Base-by-base conservation (phyloP, 2,113 vertebrate genomes). In the Maylandia zebra region DNA sequence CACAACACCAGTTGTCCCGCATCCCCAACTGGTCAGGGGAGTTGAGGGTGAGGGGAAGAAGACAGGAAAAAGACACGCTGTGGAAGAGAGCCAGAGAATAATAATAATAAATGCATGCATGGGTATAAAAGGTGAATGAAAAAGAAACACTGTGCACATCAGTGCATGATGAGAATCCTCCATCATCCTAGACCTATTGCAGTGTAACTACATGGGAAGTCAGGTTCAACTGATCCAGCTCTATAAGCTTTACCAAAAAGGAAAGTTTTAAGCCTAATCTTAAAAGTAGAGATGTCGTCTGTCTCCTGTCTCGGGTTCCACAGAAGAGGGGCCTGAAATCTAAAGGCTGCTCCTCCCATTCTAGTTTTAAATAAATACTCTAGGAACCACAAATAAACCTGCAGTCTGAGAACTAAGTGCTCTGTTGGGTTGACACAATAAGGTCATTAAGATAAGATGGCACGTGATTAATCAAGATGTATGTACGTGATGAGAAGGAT, bases 211-310 rank as follows among this genome's bases (percentile, higher is more conserved):
- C 7, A 41, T 3, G 0, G 2, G 36, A 22, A 41, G 3, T 24
- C 64, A 69, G 36, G 12, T 22, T 69, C 36, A 69, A 41, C 64
- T 41, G 12, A 69, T 69, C 36, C 64, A 69, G 36, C 36, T 22
- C 64, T 69, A 41, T 69, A 69, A 41, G 3, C n/a, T 41, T 69
- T 69, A 69, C n/a, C 36, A 69, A 69, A 69, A 41, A 69, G 64
- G 36, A 14, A 71, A 24, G 36, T 41, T 71, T 71, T 14, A 71
- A 43, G 36, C n/a, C 36, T 71, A 41, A 71, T 14, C 36, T 43
- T 71, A 6, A 41, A 71, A 66, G 32, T n/a, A 66, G 32, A 66
- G 10, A 12, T 12, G 10, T 0, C 1, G 3, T 66, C 61, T 66
- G 61, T 66, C 32, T 38, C 17, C 61, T 38, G 0, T 32, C 56